A percentile compares a stretch with the other conserved stretches of the same genome.
Conservation (phyloP, 2,797 vertebrate genomes). For the Octomys mimax region DNA sequence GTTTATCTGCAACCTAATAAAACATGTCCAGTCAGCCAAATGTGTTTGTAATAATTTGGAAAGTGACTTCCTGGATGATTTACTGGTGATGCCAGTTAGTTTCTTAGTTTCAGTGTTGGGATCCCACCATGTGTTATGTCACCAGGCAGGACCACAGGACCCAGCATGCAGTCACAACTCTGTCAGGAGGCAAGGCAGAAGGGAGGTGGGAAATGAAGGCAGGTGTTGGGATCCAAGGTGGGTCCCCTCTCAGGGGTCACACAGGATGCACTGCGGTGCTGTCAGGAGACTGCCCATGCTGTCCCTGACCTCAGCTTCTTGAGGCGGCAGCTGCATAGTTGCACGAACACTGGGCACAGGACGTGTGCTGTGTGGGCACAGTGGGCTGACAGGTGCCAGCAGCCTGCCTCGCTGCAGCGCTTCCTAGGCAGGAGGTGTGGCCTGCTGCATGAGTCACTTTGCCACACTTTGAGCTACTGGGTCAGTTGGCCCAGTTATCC, state of each 20-base stretch:
- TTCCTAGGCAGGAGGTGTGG: not conserved
- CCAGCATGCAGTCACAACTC: too few species aligned
- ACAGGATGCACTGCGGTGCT: too few species aligned
- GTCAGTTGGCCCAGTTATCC: not conserved
- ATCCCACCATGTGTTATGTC: too few species aligned
- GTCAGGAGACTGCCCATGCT: too few species aligned
- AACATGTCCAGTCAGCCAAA: not conserved
- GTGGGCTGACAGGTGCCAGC: not conserved
- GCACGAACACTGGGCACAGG: not conserved
- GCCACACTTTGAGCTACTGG: not conserved
- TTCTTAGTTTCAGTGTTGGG: not conserved
- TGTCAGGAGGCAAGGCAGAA: not conserved
- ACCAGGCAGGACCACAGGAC: not conserved
- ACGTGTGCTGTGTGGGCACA: not conserved
- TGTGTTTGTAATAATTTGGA: not conserved
- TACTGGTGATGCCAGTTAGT: not conserved
- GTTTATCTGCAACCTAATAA: not conserved
- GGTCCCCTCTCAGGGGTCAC: not conserved
- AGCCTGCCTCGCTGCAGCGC: not conserved
- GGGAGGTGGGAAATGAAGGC: not conserved
- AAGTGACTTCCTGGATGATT: not conserved
- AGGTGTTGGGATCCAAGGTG: not conserved
- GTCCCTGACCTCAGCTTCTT: not conserved
- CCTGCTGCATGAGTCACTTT: not conserved
- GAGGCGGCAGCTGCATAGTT: not conserved